Evolutionary conservation across 2,888 invertebrate species (phyloP).

Genomic region (Ormyrus pomaceus): DNA sequence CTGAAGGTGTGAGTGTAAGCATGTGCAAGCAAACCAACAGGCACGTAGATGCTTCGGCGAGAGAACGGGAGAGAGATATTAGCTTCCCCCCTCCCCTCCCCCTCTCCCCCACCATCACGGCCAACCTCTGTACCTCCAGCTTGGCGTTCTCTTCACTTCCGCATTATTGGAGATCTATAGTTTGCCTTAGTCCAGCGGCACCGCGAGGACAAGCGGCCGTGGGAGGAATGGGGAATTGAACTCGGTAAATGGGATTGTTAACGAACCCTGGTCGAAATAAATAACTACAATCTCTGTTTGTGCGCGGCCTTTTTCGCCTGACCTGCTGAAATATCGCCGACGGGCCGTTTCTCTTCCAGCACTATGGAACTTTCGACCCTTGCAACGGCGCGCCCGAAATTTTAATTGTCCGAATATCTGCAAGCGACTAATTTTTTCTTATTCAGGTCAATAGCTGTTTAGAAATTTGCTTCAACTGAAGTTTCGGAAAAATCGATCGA

Average conservation of each 20-base stretch:
- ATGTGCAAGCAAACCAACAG: not conserved
- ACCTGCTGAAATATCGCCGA: slow-evolving; percentile 58
- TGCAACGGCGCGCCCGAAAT: too few species aligned
- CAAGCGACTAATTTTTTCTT: too few species aligned
- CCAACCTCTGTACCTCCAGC: not conserved
- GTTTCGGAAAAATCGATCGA: too few species aligned
- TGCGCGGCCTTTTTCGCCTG: slow-evolving; percentile 10
- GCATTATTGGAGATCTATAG: slow-evolving; percentile 60
- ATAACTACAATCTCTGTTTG: slow-evolving; percentile 53
- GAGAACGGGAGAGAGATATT: slow-evolving; percentile 10
- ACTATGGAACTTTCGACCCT: not conserved
- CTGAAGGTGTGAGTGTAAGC: not conserved
- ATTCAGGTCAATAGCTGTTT: too few species aligned
- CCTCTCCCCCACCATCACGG: slow-evolving; percentile 52
- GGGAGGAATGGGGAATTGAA: slow-evolving; percentile 61
- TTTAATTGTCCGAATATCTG: too few species aligned
- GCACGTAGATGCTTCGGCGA: slow-evolving; percentile 1
- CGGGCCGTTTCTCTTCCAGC: slow-evolving; percentile 31
- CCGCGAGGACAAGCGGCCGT: slow-evolving; percentile 33
- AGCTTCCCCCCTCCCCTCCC: slow-evolving; percentile 54
- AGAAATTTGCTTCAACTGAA: too few species aligned
- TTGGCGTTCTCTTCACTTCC: slow-evolving; percentile 56
- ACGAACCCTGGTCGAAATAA: slow-evolving; percentile 57
- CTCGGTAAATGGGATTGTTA: slow-evolving; percentile 63
- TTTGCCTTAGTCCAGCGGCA: slow-evolving; percentile 49